Evolutionary conservation across 2,888 invertebrate genomes (phyloP).

Genomic region (Bugula neritina): DNA sequence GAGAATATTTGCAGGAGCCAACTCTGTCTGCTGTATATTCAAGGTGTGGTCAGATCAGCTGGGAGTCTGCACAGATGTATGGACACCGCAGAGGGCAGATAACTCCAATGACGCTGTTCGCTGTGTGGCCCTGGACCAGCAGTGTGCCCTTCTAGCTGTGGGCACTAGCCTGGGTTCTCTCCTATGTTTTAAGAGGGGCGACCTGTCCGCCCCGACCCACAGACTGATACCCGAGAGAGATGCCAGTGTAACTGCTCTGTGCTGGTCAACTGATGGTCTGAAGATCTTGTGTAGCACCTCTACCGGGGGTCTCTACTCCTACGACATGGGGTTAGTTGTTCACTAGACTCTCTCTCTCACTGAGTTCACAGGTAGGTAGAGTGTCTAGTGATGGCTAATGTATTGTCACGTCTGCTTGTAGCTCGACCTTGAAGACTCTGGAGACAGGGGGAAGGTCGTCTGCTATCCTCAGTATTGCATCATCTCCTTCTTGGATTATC

Average conservation of each 20-base stretch:
- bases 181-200: constrained; percentile 29
- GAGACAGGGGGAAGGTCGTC: neutral
- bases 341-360: no score
- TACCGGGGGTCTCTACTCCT: neutral
- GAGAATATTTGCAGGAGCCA: no score
- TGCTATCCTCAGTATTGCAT: neutral
- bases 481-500: neutral
- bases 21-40: no score
- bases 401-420: no score
- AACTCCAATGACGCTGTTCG: constrained; percentile 37
- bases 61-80: constrained; percentile 33
- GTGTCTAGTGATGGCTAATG: no score
- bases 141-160: constrained; percentile 39
- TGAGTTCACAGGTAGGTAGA: no score
- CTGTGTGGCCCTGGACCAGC: constrained; percentile 37
- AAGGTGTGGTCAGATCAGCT: constrained; percentile 51
- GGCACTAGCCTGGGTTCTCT: constrained; percentile 47
- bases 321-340: no score
- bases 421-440: no score
- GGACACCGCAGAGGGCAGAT: constrained; percentile 27
- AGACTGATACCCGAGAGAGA: neutral
- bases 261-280: neutral
- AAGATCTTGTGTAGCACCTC: neutral
- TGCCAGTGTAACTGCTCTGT: neutral
- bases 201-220: neutral